Evolutionary conservation across 2,113 vertebrate genomes (phyloP).

Genomic region (Myiopsitta monachus): DNA sequence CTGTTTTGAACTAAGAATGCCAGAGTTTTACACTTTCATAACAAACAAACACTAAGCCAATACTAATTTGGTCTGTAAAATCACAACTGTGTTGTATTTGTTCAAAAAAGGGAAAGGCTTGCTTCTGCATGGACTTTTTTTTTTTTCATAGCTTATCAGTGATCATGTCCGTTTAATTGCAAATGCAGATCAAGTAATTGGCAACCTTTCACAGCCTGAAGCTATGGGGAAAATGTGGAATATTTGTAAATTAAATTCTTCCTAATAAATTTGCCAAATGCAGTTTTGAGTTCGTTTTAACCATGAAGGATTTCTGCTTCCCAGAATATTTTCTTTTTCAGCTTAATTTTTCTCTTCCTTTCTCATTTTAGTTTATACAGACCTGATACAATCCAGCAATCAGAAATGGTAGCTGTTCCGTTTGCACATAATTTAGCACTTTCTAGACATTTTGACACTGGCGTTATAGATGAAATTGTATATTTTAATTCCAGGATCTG

Average conservation of each 20-base stretch:
- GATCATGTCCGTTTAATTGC: conserved; percentile 12
- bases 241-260: conserved; percentile 8
- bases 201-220: background rate
- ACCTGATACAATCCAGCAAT: background rate
- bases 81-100: background rate
- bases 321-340: background rate
- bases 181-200: conserved; percentile 4
- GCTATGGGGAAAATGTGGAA: background rate
- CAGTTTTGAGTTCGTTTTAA: background rate
- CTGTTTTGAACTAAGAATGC: background rate
- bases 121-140: background rate
- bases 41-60: background rate
- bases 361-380: background rate
- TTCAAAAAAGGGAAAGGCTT: background rate
- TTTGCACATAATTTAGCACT: conserved; percentile 26
- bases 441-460: background rate
- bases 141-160: background rate
- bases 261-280: conserved; percentile 1
- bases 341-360: background rate
- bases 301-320: background rate
- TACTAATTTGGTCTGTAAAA: background rate
- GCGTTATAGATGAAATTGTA: conserved; percentile 4
- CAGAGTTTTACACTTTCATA: background rate
- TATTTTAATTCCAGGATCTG: background rate
- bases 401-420: background rate